Base-by-base conservation (phyloP, 2,113 vertebrate genomes). In the Cinclus mexicanus region DNA sequence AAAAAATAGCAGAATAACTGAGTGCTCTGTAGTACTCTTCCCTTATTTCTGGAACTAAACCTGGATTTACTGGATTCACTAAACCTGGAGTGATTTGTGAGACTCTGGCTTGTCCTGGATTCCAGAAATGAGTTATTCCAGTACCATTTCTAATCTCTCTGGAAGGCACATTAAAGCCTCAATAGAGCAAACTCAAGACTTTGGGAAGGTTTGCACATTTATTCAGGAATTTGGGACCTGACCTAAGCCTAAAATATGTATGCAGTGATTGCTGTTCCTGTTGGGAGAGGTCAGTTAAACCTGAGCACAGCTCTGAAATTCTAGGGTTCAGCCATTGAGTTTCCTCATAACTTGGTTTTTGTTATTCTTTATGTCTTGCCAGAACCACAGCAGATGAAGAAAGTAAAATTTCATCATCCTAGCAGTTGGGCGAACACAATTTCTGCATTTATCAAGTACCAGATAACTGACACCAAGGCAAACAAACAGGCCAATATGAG, bases 401-500 rank as follows among this genome's bases (percentile, higher is more conserved):
- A 93, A 92, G 88, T 26, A 81, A 71, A 91, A 90, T 96, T 83
- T 96, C 83, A 89, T 94, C 91, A 92, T 75, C 68, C 57, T 61
- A 87, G 87, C 37, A 64, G 59, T 26, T 41, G 31, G 39, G 52
- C 37, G 63, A 90, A 77, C 67, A 93, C 83, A 96, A 89, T 94
- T 91, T 68, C 60, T 87, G 75, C 86, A 92, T 97, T 97, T 95
- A 96, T 81, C 55, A 92, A 83, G 56, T 50, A 93, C 55, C 68
- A 94, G 87, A 92, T 90, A 92, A 68, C 85, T 81, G 84, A 86
- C 74, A 95, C 92, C 75, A 84, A 89, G 52, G 76, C 83, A 97
- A 94, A 96, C 80, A 96, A 96, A 86, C 79, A 90, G 89, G 77
- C 60, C 91, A 95, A 92, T n/a, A 57, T 6, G 88, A 95, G 76